These are phyloP conservation scores for Psix sp. DNA, from an alignment of 1,140 invertebrate genomes.

Conservation along the genomic window DNA sequence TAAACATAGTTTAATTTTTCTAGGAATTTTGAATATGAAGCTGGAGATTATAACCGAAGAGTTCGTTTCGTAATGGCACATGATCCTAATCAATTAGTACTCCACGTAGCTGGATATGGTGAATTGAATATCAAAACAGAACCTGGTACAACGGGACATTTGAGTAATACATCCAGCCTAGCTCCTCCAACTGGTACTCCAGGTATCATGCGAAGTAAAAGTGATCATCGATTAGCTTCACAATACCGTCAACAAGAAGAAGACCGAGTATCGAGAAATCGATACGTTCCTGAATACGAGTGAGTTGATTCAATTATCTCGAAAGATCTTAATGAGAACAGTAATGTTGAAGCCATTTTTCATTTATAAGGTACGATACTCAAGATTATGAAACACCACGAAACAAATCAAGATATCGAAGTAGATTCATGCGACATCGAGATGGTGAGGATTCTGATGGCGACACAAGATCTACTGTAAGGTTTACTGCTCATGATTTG, in stretches of 20 bases:
- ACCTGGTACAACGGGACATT: conserved; percentile 71
- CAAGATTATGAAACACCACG: conserved; percentile 73
- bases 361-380: conserved; percentile 70
- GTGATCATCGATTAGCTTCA: conserved; percentile 92
- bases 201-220: conserved; percentile 93
- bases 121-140: conserved; percentile 87
- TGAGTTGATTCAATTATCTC: conserved; percentile 54
- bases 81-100: conserved; percentile 91
- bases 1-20: conserved; percentile 2
- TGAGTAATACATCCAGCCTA: conserved; percentile 78
- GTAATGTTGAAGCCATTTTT: not conserved
- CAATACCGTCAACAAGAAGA: conserved; percentile 93
- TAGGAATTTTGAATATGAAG: conserved; percentile 94
- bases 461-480: conserved; percentile 69
- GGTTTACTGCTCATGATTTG: conserved; percentile 69
- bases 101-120: conserved; percentile 90
- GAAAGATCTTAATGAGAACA: no score
- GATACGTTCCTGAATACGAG: conserved; percentile 76
- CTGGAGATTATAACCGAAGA: conserved; percentile 89
- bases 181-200: conserved; percentile 80
- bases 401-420: conserved; percentile 77
- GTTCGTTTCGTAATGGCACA: conserved; percentile 91
- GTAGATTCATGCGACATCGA: conserved; percentile 78
- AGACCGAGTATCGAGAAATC: conserved; percentile 74
- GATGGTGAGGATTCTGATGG: conserved; percentile 77